Evolutionary conservation across 2,113 vertebrate genomes (phyloP).

Genomic region (Rissa tridactyla): DNA sequence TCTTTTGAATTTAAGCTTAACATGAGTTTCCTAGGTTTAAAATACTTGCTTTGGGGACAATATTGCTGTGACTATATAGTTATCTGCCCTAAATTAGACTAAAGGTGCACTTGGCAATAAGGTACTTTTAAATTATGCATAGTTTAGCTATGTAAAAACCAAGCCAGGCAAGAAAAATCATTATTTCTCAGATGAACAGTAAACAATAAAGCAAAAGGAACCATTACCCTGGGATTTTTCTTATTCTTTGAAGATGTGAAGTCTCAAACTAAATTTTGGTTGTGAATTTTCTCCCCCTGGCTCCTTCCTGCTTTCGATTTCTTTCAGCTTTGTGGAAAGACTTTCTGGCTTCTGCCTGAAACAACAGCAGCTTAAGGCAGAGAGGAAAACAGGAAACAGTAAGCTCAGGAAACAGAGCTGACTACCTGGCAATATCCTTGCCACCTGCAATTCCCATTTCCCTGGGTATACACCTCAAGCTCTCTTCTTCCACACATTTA

Average conservation of each 20-base stretch:
- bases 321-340: neutral
- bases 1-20: neutral
- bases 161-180: neutral
- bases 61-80: neutral
- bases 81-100: neutral
- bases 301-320: neutral
- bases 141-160: neutral
- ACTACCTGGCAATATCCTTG: neutral
- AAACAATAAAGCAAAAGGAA: neutral
- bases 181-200: neutral
- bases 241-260: neutral
- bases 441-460: neutral
- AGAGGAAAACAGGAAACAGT: neutral
- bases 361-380: neutral
- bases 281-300: neutral
- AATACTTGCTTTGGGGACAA: neutral
- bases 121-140: neutral
- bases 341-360: neutral
- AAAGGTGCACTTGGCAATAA: neutral
- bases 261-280: neutral
- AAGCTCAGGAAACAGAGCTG: neutral
- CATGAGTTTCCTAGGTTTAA: neutral
- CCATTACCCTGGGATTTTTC: neutral
- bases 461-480: neutral
- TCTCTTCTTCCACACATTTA: neutral